These are phyloP conservation scores for Stictocephala bisonia DNA, from an alignment of 2,888 invertebrate species.

Conservation along the genomic window DNA sequence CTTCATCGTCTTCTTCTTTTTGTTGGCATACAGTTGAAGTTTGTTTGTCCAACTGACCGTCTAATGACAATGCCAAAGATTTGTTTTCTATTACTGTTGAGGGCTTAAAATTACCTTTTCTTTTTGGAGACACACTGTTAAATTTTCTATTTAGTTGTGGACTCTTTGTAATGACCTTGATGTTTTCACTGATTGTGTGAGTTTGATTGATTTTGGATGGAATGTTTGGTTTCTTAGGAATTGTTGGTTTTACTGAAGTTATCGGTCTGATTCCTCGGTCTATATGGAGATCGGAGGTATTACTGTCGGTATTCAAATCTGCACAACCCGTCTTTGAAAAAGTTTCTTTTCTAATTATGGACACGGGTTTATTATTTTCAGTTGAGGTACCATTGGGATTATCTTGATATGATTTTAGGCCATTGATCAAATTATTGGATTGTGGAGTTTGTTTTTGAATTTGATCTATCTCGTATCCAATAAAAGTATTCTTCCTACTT, in stretches of 20 bases:
- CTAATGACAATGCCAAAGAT: conserved; percentile 10
- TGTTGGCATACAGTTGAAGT: background rate
- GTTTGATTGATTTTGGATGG: too few relatives aligned
- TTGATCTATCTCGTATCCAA: too few relatives aligned
- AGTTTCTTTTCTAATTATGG: background rate
- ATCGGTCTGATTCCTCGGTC: background rate
- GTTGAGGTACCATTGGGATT: background rate
- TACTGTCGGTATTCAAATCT: background rate
- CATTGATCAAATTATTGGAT: background rate
- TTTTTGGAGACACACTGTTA: conserved; percentile 32
- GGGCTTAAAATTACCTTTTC: background rate
- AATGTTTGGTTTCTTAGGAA: conserved; percentile 19
- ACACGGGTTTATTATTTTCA: too few relatives aligned
- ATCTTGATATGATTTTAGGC: background rate
- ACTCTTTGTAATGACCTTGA: too few relatives aligned
- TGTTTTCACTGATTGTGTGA: too few relatives aligned
- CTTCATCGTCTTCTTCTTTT: conserved; percentile 23
- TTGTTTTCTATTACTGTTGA: background rate
- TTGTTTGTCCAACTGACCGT: background rate
- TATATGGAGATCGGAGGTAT: conserved; percentile 14
- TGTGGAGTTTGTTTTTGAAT: too few relatives aligned
- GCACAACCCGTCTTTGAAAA: background rate
- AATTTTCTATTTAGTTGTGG: conserved; percentile 17
- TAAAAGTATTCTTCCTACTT: too few relatives aligned
- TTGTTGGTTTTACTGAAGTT: conserved; percentile 1